These are phyloP conservation scores for Bombus terrestris DNA, from an alignment of 1,140 invertebrate genomes.

Conservation along the genomic window DNA sequence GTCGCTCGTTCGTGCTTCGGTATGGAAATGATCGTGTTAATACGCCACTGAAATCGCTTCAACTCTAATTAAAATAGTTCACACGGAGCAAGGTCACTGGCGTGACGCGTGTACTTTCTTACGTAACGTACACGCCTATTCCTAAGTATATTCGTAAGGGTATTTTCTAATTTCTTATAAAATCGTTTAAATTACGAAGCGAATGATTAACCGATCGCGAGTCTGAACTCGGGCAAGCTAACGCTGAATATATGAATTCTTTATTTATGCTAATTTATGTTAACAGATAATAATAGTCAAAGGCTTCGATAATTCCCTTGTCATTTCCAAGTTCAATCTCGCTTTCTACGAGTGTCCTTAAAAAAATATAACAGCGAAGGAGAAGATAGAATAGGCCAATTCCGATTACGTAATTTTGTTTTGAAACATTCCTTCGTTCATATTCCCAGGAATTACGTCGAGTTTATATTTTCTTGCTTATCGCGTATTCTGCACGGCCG, in stretches of 20 bases:
- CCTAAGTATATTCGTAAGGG: not conserved
- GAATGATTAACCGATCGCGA: not conserved
- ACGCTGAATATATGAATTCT: too few relatives aligned
- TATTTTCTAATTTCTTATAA: not conserved
- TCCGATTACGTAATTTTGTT: not conserved
- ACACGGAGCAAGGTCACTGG: not conserved
- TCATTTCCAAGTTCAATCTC: too few relatives aligned
- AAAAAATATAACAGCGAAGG: too few relatives aligned
- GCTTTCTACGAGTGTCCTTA: too few relatives aligned
- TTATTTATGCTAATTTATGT: too few relatives aligned
- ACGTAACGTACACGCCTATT: not conserved
- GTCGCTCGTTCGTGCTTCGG: not conserved
- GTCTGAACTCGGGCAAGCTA: too few relatives aligned
- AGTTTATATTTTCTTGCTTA: not conserved
- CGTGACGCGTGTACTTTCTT: not conserved
- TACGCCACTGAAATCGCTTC: not conserved
- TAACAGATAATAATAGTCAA: too few relatives aligned
- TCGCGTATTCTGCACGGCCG: not conserved
- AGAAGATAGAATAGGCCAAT: not conserved
- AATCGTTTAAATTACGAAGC: not conserved
- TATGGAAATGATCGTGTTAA: not conserved
- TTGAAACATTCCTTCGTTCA: not conserved
- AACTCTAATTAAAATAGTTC: not conserved
- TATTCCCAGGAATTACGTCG: not conserved
- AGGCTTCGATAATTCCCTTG: too few relatives aligned